Evolutionary conservation across 2,888 invertebrate species (phyloP).

Genomic region (Lasioglossum figueresi): DNA sequence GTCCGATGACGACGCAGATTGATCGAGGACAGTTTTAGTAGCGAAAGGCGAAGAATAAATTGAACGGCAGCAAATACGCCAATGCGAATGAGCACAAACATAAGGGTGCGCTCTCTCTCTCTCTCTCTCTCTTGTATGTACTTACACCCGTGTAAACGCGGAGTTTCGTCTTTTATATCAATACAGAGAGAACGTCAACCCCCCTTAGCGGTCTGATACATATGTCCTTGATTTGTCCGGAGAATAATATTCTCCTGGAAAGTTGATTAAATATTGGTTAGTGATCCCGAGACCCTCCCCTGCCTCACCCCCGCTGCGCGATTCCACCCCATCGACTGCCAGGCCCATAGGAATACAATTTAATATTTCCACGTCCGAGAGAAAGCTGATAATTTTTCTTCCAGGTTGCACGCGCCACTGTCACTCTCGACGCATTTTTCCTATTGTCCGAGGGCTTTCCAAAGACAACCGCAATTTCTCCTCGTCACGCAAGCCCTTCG

Average conservation of each 20-base stretch:
- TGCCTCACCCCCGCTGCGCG: slow-evolving; percentile 29
- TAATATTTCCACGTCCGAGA: slow-evolving; percentile 67
- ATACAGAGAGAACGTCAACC: slow-evolving; percentile 57
- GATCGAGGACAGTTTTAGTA: not conserved
- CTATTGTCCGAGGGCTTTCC: not conserved
- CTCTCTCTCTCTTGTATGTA: slow-evolving; percentile 34
- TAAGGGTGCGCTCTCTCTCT: slow-evolving; percentile 36
- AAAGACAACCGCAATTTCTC: not conserved
- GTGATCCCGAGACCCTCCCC: slow-evolving; percentile 59
- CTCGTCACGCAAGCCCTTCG: not conserved
- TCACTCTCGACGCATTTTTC: slow-evolving; percentile 11
- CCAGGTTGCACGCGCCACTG: slow-evolving; percentile 10
- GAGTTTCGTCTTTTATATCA: slow-evolving; percentile 58
- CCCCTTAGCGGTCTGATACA: slow-evolving; percentile 75
- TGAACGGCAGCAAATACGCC: slow-evolving; percentile 45
- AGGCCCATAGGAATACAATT: slow-evolving; percentile 74
- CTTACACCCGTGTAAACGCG: slow-evolving; percentile 34
- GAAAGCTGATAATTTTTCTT: slow-evolving; percentile 65
- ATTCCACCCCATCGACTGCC: slow-evolving; percentile 50
- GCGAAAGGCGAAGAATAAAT: not conserved
- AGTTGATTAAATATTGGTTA: slow-evolving; percentile 83
- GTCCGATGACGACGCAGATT: not conserved
- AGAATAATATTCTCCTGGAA: slow-evolving; percentile 81
- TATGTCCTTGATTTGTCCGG: slow-evolving; percentile 83
- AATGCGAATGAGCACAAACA: slow-evolving; percentile 55